Base-by-base conservation (phyloP, 1,140 invertebrate genomes). In the Oscheius sp. region DNA sequence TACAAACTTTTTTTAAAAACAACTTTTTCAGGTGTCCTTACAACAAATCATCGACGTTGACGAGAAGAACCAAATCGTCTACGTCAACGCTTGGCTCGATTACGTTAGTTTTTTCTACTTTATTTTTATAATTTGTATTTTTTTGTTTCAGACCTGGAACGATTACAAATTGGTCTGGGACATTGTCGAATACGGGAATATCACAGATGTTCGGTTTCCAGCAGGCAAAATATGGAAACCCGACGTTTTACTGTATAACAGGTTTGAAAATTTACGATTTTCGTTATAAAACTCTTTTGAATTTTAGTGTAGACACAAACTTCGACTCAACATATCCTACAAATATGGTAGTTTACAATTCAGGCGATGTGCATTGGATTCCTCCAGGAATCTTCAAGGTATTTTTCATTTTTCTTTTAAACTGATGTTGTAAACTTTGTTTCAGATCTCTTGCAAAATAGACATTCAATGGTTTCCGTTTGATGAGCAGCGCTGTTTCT, bases 21-120 rank as follows among this genome's bases (percentile, higher is more conserved):
- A n/a, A n/a, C 63, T 4, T 35, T n/a, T 73, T 13, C 26, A 74
- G 72, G 72, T 74, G 0, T 73, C 64, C 18, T 58, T 73, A 29
- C 96, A 97, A 91, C 96, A 99, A 90, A 96, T 99, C 86, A 98
- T 99, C 87, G 96, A 99, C 89, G 95, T 99, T 90, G 96, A 98
- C 66, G 82, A 82, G 66, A 82, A 82, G 49, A 79, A 80, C 75
- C 82, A 82, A 73, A 79, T 82, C 46, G 75, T 82, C 0, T 76
- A 76, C 49, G 75, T 83, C 13, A 82, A 84, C 58, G 82, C 83
- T 0, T 85, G 83, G 82, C 61, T 85, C 2, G 83, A 84, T 70
- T 85, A 78, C 38, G 76, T 78, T 59, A 68, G 69, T 55, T 29
- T 45, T 66, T 29, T 10, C 15, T 4, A 65, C n/a, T n/a, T 23